phyloP scores from a whole-genome alignment of 2,113 vertebrate genomes.

The Odontophorus gujanensis region DNA sequence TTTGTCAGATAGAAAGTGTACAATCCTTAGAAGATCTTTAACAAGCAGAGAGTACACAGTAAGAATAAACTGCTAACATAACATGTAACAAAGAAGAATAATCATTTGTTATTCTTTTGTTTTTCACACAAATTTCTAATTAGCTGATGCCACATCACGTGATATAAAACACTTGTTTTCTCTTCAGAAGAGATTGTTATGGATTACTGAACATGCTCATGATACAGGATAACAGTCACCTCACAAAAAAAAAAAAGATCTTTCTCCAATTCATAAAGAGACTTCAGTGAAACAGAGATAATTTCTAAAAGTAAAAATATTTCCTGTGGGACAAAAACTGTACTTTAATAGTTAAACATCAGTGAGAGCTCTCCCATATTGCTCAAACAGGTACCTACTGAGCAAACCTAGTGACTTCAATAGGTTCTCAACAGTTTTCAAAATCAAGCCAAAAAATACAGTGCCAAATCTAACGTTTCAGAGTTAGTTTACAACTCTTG shows the following conservation, averaged over 20 bases:
- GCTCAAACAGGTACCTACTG: background rate
- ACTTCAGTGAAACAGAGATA: background rate
- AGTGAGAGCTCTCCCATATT: background rate
- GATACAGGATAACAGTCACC: background rate
- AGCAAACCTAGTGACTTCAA: background rate
- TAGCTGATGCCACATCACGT: background rate
- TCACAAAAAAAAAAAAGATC: background rate
- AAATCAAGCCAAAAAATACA: background rate
- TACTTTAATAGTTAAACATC: background rate
- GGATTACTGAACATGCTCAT: background rate
- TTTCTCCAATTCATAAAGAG: background rate
- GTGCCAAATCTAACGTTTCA: background rate
- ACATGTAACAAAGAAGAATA: background rate
- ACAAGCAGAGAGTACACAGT: accelerated
- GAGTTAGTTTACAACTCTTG: background rate
- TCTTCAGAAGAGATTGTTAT: constrained; percentile 10
- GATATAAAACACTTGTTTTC: constrained; percentile 1
- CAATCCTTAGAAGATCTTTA: background rate
- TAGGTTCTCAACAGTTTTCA: background rate
- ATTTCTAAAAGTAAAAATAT: background rate
- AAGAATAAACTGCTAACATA: background rate
- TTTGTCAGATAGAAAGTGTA: background rate
- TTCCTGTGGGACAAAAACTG: background rate
- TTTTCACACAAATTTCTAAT: background rate
- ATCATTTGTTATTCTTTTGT: background rate